Evolutionary conservation across 2,113 vertebrate genomes (phyloP), one percentile per base, ranked within the genome.

Genomic region (Marmota monax): DNA sequence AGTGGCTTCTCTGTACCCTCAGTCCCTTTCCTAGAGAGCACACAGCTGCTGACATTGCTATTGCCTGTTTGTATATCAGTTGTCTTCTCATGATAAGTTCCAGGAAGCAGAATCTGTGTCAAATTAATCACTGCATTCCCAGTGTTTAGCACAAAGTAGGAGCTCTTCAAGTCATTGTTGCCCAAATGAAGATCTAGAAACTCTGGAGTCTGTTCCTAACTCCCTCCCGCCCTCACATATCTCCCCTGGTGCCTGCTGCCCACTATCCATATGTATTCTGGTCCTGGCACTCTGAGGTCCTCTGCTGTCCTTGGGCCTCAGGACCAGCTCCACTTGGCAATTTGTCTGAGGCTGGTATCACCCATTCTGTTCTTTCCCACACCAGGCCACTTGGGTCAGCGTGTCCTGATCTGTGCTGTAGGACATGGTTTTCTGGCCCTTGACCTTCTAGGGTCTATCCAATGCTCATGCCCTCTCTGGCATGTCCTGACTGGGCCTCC

Each of bases 31-130:
- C 85, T 23, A 0, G 1, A 48, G 42, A 88, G 9, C 48, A 3
- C 0, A 2, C 2, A 3, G 20, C 45, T 20, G 18, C 1, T 0
- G 13, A 14, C 45, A 0, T 1, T 2, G 69, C 78, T 48, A 7
- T 34, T 10, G 51, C 61, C 53, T 14, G 14, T 56, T 13, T 20
- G 32, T 2, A 0, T 7, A 27, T 8, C 2, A 22, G 0, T 53
- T 23, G 29, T 45, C 79, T 77, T 82, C 42, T 25, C 67, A 17
- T 16, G 58, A 70, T 2, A 5, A 53, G 42, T 53, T 42, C 53
- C 23, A 7, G 0, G 51, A 86, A 65, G 58, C 7, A 2, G 32
- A 16, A 37, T 42, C 87, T 76, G 51, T 11, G 13, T 32, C 48
- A 53, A 63, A 6, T 42, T 61, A 13, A 63, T 34, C 34, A 22